Evolutionary conservation across 1,140 invertebrate species (phyloP), one percentile per base, ranked within the genome.

Genomic region (Druon quercuslanigerum): DNA sequence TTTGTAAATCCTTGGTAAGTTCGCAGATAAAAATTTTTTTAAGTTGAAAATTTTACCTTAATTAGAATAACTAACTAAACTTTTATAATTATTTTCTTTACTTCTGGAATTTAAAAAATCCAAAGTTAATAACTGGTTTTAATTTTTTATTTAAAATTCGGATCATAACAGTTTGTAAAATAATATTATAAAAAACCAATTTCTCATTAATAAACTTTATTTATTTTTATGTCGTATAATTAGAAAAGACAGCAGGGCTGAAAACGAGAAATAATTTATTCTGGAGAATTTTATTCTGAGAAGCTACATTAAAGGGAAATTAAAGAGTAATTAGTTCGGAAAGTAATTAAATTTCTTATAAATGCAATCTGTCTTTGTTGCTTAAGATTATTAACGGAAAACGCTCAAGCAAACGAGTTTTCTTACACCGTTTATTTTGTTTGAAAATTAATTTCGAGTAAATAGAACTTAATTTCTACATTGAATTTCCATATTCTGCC

Each of bases 341-440:
- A 20, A 56, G 3, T 56, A 56, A 56, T 56, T 56, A 19, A 0
- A 56, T 56, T 56, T 19, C 54, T 19, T 56, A 56, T 56, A 56
- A 56, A 56, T 56, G 17, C 6, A 56, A 56, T 56, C 54, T 56
- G 7, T 56, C 54, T 20, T 20, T 56, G 54, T 56, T 56, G 54
- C 19, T 56, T 56, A 19, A 20, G 9, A 56, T 17, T 56, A 56
- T 56, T 56, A 56, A 19, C 17, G 8, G 20, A n/a, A 56, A 56
- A 19, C 20, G 20, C 20, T 56, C 17, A 6, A n/a, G 12, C 54
- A 6, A 9, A 6, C 6, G 6, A 56, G 20, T 56, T 56, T 56
- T 56, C 54, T 56, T 56, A 9, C 20, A 1, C 4, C n/a, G 5
- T 56, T 1, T 20, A 56, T 20, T 20, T 56, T 20, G 11, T 56